Base-by-base conservation (phyloP, 2,888 invertebrate species). In the Agrochola lota region DNA sequence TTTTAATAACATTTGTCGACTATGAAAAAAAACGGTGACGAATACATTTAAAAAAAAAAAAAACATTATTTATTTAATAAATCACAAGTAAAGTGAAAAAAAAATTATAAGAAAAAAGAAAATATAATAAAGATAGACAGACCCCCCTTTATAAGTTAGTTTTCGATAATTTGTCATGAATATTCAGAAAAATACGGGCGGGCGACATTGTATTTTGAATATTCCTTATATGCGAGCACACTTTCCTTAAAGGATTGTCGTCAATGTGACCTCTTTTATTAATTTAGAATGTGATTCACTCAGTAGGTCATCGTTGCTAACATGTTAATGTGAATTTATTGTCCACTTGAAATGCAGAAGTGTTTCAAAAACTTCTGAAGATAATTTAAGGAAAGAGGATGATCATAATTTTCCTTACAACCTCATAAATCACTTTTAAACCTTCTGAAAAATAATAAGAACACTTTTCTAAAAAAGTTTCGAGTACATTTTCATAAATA, bases 251-350 rank as follows among this genome's bases (percentile, higher is more conserved):
- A 26, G 17, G n/a, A 40, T 7, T 52, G 9, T 68, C 52, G 11
- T 69, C 30, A 60, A 43, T 23, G 60, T 35, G 49, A n/a, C 30
- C 30, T 49, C 9, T 40, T 79, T 69, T 79, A 80, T 77, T 26
- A 52, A 55, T 70, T 70, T 52, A 55, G 17, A n/a, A 52, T 70
- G 30, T 70, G 80, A 77, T 57, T 76, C 55, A 78, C 43, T 69
- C 35, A 71, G 62, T 49, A 2, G 55, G 26, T 57, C 46, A 71
- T 46, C 9, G 23, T 49, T 20, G 49, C 46, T 26, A 71, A 63
- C 55, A 46, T 20, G 12, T 55, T 55, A 63, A 71, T 57, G 15
- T 20, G 17, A 23, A 55, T 62, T 55, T 46, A 70, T n/a, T 23
- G 23, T 62, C 55, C 43, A 70, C 43, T 26, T 80, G 17, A 55